Base-by-base conservation (phyloP, 2,797 vertebrate species). In the Alfaro cultratus region DNA sequence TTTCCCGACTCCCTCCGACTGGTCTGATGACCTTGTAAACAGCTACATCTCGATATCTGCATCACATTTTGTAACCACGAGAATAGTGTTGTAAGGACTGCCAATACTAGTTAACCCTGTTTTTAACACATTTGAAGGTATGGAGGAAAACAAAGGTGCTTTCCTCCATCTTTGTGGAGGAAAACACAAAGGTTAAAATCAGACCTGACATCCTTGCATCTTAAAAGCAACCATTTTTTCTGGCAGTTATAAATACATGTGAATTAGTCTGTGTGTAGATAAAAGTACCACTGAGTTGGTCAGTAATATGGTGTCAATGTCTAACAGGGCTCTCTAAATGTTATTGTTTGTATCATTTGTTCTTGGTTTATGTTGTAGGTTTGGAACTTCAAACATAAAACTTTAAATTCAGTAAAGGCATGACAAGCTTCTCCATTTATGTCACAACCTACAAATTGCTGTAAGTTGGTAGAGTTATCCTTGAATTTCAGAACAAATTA, bases 241-340 rank as follows among this genome's bases (percentile, higher is more conserved):
- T 26, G 47, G 16, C 5, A 49, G 16, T 49, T 49, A 21, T 49
- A 49, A 18, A 49, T 49, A 18, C 47, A 47, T 47, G 16, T 21
- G 47, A 18, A 49, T 49, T 49, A 49, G 10, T 62, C 23, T 57
- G 55, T 23, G 34, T 74, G 73, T 43, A 21, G 49, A 29, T 74
- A 15, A 53, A 39, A 39, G 4, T 10, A 36, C 6, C n/a, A 15
- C 12, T 39, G 47, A 53, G 47, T 2, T 39, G 34, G 49, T 51
- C 26, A 53, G 73, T 23, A 55, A 34, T 53, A 47, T 12, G 68
- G 78, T 83, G 85, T 36, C 34, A 10, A 3, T 21, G 2, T 64
- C 8, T 64, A 34, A 36, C 16, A 18, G 18, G 62, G 2, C 11
- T 64, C 16, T 21, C 8, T 64, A 3, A 64, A 36, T 34, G 62